These are phyloP conservation scores for Mesocentrotus franciscanus DNA, from an alignment of 53 echinoderm and acorn worm genomes.

Conservation along the genomic window DNA sequence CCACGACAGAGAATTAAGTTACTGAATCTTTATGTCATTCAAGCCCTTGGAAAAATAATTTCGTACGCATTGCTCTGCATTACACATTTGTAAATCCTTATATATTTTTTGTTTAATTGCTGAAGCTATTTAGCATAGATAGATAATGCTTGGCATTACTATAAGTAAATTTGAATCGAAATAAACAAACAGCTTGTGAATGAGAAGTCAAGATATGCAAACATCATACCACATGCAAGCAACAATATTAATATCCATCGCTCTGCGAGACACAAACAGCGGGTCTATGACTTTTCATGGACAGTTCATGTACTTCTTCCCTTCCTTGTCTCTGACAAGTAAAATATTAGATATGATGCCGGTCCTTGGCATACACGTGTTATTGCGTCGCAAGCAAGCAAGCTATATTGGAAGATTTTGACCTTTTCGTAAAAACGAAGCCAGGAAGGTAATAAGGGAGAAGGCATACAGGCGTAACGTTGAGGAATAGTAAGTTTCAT, in stretches of 20 bases:
- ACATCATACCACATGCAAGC: background rate
- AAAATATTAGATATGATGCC: constrained; percentile 13
- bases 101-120: no score
- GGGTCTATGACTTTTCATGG: constrained; percentile 14
- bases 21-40: background rate
- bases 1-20: background rate
- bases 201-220: background rate
- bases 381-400: background rate
- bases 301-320: constrained; percentile 15
- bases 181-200: background rate
- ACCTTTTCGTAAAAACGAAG: constrained; percentile 43
- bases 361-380: background rate
- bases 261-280: constrained; percentile 1
- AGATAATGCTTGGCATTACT: background rate
- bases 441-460: constrained; percentile 27
- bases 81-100: no score
- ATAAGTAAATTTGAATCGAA: background rate
- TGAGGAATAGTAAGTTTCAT: constrained; percentile 20
- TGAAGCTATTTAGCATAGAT: background rate
- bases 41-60: background rate
- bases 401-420: constrained; percentile 54
- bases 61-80: background rate
- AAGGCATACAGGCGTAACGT: constrained; percentile 36
- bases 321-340: background rate
- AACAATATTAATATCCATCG: background rate